Evolutionary conservation across 2,888 invertebrate species (phyloP), one percentile per base, ranked within the genome.

Genomic region (Caenorhabditis sinica): DNA sequence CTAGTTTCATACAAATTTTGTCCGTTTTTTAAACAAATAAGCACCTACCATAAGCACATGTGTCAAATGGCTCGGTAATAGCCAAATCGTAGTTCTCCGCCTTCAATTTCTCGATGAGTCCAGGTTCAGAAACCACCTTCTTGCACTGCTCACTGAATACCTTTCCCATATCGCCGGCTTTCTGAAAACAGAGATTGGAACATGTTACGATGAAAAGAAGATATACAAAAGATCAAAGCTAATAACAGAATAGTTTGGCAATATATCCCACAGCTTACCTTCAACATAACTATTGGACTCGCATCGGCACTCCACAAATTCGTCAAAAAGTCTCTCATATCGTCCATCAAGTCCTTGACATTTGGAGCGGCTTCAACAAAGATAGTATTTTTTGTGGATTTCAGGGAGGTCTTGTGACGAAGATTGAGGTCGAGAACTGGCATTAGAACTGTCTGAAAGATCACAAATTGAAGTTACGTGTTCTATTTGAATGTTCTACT

Each of bases 1-100:
- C n/a, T n/a, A n/a, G n/a, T n/a, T n/a, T n/a, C n/a, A n/a, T n/a
- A n/a, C n/a, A n/a, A n/a, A n/a, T n/a, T n/a, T n/a, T n/a, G n/a
- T n/a, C n/a, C n/a, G n/a, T n/a, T n/a, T n/a, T n/a, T n/a, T n/a
- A n/a, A n/a, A n/a, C n/a, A n/a, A n/a, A n/a, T n/a, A n/a, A n/a
- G n/a, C n/a, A n/a, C n/a, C 5, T 45, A 76, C 76, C 68, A 60
- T 76, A 76, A 30, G 49, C 68, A 49, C 89, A 89, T 15, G 53
- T 30, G 63, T 86, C 85, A 61, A 89, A 88, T 33, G 82, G 83
- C 43, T 89, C 89, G 0, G 80, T 58, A 20, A 89, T 72, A 0
- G 79, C 87, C 20, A 89, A 40, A 77, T 89, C 89, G 66, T 80
- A 89, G 3, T 88, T 84, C 60, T 87, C 86, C 0, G 65, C 75